phyloP scores from a whole-genome alignment of 2,113 vertebrate genomes.

The Trichechus manatus region DNA sequence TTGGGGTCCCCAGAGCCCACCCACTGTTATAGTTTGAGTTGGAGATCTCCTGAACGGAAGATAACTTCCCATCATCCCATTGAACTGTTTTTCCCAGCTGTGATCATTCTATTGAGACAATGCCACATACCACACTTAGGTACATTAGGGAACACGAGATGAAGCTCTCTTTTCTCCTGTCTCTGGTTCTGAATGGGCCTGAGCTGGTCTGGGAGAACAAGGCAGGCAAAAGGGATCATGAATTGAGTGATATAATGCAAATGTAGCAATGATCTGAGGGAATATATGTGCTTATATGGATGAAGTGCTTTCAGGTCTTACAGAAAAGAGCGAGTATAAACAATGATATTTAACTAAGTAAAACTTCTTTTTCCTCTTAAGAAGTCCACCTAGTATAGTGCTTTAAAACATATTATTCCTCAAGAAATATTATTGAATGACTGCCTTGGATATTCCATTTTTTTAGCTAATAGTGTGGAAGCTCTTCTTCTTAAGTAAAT shows the following conservation, averaged over 20 bases:
- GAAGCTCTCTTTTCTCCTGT: slow-evolving; percentile 28
- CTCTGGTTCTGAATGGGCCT: background rate
- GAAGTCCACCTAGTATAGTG: background rate
- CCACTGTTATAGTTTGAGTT: background rate
- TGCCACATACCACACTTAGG: background rate
- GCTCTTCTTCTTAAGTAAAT: slow-evolving; percentile 30
- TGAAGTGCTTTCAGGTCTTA: slow-evolving; percentile 14
- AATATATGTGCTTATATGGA: background rate
- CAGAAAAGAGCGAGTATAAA: background rate
- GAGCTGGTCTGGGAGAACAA: background rate
- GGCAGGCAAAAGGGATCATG: background rate
- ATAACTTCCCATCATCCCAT: background rate
- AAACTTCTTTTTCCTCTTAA: background rate
- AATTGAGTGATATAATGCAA: background rate
- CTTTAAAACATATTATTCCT: background rate
- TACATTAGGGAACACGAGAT: background rate
- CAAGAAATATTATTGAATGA: slow-evolving; percentile 33
- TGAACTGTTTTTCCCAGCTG: background rate
- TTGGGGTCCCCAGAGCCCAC: background rate
- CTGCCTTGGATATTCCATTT: background rate
- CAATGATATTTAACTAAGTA: background rate
- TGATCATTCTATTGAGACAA: background rate
- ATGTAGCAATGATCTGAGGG: background rate
- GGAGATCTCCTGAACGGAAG: background rate
- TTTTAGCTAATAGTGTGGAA: slow-evolving; percentile 15